phyloP scores from a whole-genome alignment of 2,888 invertebrate genomes.

The Strigamia transsilvanica region DNA sequence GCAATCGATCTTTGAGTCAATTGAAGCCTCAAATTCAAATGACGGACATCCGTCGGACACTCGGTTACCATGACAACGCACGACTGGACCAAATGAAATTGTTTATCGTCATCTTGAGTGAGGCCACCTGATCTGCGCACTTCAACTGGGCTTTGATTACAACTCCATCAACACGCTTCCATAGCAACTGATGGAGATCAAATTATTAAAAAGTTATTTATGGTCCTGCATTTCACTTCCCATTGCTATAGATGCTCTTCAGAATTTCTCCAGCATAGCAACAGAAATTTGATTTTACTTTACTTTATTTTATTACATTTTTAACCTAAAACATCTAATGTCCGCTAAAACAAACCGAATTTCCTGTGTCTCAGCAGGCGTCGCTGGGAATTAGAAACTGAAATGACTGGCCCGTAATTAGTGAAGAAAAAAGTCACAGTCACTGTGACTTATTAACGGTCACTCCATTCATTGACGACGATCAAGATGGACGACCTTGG shows the following conservation, averaged over 20 bases:
- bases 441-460: constrained; percentile 5
- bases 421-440: background rate
- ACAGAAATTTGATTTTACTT: background rate
- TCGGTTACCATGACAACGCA: constrained; percentile 11
- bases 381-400: constrained; percentile 20
- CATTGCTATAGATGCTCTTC: background rate
- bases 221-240: background rate
- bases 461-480: constrained; percentile 19
- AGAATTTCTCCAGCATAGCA: background rate
- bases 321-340: constrained; percentile 2
- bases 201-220: constrained; percentile 40
- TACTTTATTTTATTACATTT: background rate
- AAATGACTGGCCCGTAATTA: background rate
- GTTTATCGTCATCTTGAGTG: constrained; percentile 44
- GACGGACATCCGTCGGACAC: constrained; percentile 42
- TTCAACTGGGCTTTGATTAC: constrained; percentile 42
- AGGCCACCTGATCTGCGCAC: constrained; percentile 44
- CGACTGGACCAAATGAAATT: constrained; percentile 42
- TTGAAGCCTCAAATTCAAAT: constrained; percentile 42
- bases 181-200: constrained; percentile 44
- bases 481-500: constrained; percentile 42
- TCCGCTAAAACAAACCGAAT: background rate
- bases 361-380: constrained; percentile 13
- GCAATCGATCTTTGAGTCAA: constrained; percentile 35
- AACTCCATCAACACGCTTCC: constrained; percentile 42